Evolutionary conservation across 2,888 invertebrate genomes (phyloP).

Genomic region (Heliconius charithonia): DNA sequence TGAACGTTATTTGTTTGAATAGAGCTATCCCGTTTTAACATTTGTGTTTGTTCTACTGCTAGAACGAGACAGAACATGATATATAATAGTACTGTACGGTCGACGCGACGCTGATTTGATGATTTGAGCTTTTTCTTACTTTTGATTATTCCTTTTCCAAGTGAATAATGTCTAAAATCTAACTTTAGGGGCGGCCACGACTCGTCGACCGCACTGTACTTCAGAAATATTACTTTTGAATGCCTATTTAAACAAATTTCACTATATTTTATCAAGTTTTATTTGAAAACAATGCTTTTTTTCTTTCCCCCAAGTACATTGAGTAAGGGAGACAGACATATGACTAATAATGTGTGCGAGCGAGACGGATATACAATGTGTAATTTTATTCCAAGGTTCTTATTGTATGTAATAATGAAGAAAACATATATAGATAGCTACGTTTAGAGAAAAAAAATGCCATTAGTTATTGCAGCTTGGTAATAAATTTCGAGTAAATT

Average conservation of each 20-base stretch:
- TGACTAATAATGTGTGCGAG: slow-evolving; percentile 32
- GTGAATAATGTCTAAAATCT: background rate
- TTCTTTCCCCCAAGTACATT: slow-evolving; percentile 8
- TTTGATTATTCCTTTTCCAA: no score
- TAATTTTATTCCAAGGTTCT: slow-evolving; percentile 9
- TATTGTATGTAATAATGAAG: slow-evolving; percentile 10
- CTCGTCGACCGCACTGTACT: background rate
- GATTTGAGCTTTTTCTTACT: no score
- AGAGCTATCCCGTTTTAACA: background rate
- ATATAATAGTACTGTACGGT: background rate
- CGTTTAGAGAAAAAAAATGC: slow-evolving; percentile 7
- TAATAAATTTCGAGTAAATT: background rate
- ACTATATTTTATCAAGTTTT: background rate
- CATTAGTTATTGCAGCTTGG: slow-evolving; percentile 22
- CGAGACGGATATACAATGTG: slow-evolving; percentile 24
- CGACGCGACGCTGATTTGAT: background rate
- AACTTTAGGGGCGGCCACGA: background rate
- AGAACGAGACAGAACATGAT: background rate
- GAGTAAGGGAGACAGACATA: slow-evolving; percentile 31
- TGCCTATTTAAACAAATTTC: slow-evolving; percentile 4
- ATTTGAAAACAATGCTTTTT: slow-evolving; percentile 19
- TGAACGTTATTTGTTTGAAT: slow-evolving; percentile 12
- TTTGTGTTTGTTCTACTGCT: slow-evolving; percentile 1
- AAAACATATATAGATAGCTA: slow-evolving; percentile 10
- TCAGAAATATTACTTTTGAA: background rate